phyloP scores from a whole-genome alignment of 2,113 vertebrate species.

The Percopsis transmontana region DNA sequence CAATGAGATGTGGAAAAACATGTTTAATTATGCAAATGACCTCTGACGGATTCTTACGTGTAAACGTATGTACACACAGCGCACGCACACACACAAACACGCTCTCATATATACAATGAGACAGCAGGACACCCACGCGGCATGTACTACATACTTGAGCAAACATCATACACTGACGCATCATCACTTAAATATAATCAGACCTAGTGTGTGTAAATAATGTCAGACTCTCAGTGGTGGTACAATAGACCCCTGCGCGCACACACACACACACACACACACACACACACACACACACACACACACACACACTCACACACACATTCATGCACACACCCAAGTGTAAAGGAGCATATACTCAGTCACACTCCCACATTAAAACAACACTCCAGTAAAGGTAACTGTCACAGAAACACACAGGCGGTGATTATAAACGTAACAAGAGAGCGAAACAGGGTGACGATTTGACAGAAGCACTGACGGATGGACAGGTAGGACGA shows the following conservation, averaged over 20 bases:
- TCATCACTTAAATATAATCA: too few species aligned
- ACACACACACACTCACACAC: slow-evolving; percentile 8
- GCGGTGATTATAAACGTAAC: not conserved
- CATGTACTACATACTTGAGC: too few species aligned
- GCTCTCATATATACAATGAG: not conserved
- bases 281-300: not conserved
- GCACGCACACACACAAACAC: too few species aligned
- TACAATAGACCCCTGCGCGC: too few species aligned
- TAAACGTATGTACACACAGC: not conserved
- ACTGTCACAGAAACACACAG: not conserved
- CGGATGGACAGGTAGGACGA: slow-evolving; percentile 54
- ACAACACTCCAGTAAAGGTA: not conserved
- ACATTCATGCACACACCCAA: not conserved
- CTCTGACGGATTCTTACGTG: slow-evolving; percentile 26
- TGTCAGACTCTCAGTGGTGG: too few species aligned
- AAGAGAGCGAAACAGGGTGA: not conserved
- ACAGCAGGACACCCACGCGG: slow-evolving; percentile 18
- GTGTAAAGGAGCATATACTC: not conserved
- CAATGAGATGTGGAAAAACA: slow-evolving; percentile 28
- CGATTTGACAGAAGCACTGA: slow-evolving; percentile 8
- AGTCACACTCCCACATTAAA: not conserved
- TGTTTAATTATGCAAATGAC: slow-evolving; percentile 59
- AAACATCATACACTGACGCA: too few species aligned
- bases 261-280: too few species aligned
- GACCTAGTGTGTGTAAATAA: too few species aligned